phyloP scores from a whole-genome alignment of 2,888 invertebrate species.

The Lycaena phlaeas region DNA sequence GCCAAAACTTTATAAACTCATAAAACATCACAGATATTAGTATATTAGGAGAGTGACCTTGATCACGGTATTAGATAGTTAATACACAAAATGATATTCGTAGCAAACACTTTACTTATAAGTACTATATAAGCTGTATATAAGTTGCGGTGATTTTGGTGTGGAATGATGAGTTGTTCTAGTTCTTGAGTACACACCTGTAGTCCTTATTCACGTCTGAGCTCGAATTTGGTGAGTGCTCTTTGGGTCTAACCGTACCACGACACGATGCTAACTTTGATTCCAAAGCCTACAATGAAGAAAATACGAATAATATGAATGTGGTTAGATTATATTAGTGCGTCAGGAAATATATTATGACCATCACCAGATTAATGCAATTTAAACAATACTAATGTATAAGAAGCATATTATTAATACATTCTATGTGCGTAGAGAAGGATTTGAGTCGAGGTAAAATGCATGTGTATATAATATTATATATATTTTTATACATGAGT shows the following conservation, averaged over 20 bases:
- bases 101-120: conserved; percentile 18
- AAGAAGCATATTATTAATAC: neutral
- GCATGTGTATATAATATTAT: no score
- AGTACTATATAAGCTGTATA: conserved; percentile 30
- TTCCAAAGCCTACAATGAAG: conserved; percentile 78
- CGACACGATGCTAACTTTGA: conserved; percentile 79
- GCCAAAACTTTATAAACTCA: conserved; percentile 46
- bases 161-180: conserved; percentile 27
- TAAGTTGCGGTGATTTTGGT: conserved; percentile 23
- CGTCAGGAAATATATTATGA: conserved; percentile 31
- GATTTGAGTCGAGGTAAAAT: no score
- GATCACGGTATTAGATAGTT: conserved; percentile 38
- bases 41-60: conserved; percentile 55
- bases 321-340: conserved; percentile 59
- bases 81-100: conserved; percentile 22
- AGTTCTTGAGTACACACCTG: conserved; percentile 73
- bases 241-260: conserved; percentile 71
- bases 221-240: conserved; percentile 63
- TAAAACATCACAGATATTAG: conserved; percentile 59
- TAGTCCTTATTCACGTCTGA: conserved; percentile 70
- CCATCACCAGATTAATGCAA: conserved; percentile 16
- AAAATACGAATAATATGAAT: conserved; percentile 55
- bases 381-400: conserved; percentile 5
- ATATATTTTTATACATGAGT: no score
- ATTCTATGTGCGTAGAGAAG: neutral